These are phyloP conservation scores for Tanytarsus gracilentus DNA, from an alignment of 2,888 invertebrate species.

Conservation along the genomic window DNA sequence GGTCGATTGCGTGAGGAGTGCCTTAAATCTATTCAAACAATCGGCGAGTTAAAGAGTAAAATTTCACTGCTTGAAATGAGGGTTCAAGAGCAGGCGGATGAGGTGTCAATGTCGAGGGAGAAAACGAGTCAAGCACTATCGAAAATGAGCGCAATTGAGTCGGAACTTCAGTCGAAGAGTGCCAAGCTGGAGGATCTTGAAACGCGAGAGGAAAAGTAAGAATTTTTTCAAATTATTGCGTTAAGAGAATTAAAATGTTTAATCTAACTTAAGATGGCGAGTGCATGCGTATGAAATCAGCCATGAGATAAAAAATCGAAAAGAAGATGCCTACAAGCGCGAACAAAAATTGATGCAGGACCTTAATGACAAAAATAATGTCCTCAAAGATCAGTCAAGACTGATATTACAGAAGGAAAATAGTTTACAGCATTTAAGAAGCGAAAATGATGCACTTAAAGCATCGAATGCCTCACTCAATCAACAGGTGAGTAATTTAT, in stretches of 20 bases:
- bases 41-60: constrained; percentile 30
- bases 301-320: constrained; percentile 17
- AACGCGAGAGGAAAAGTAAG: constrained; percentile 15
- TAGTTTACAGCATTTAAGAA: not conserved
- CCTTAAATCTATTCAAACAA: constrained; percentile 21
- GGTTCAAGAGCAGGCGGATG: constrained; percentile 30
- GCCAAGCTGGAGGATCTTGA: constrained; percentile 24
- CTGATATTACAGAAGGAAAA: constrained; percentile 13
- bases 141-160: not conserved
- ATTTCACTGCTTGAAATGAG: constrained; percentile 30
- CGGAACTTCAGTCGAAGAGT: constrained; percentile 8
- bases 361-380: not conserved
- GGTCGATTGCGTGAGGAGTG: constrained; percentile 15
- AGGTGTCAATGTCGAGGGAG: constrained; percentile 25
- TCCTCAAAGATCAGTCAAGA: constrained; percentile 14
- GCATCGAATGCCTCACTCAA: constrained; percentile 1
- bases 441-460: constrained; percentile 4
- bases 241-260: not conserved
- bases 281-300: constrained; percentile 17
- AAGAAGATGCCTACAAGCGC: constrained; percentile 19
- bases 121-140: constrained; percentile 20
- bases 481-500: constrained; percentile 7
- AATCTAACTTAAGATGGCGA: constrained; percentile 3
- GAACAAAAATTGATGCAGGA: constrained; percentile 21
- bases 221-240: not conserved